phyloP scores from a whole-genome alignment of 2,113 vertebrate genomes.

The Pseudonaja textilis region DNA sequence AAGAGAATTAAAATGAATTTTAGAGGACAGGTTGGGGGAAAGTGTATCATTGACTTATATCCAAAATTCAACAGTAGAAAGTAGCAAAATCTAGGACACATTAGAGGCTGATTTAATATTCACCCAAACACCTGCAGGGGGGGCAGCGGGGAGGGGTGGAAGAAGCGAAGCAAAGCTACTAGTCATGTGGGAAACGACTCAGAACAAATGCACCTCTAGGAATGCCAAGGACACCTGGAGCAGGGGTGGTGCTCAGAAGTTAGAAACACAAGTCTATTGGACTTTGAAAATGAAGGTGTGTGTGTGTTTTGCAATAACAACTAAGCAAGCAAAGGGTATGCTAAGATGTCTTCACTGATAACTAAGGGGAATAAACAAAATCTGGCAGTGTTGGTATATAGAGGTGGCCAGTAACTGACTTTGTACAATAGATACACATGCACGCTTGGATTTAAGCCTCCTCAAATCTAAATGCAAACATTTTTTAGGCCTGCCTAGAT shows the following conservation, averaged over 20 bases:
- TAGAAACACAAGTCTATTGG: background rate
- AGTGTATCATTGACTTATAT: background rate
- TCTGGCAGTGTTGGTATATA: background rate
- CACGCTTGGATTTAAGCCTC: background rate
- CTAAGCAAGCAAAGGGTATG: background rate
- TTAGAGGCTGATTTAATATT: background rate
- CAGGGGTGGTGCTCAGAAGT: background rate
- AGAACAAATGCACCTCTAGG: conserved; percentile 10
- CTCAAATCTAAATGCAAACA: background rate
- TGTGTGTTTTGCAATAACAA: background rate
- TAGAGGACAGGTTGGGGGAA: background rate
- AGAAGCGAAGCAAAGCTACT: background rate
- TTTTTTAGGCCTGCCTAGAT: background rate
- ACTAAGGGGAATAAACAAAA: conserved; percentile 1
- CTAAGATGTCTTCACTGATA: background rate
- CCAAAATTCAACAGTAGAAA: background rate
- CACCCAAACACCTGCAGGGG: background rate
- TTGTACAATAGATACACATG: background rate
- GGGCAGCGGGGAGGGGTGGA: accelerated
- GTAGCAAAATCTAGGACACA: background rate
- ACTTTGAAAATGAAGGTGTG: conserved; percentile 24
- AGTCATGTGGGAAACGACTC: background rate
- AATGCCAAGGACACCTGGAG: conserved; percentile 11
- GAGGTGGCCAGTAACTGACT: background rate
- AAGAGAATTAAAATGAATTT: background rate